Base-by-base conservation (phyloP, 2,113 vertebrate genomes). In the Heptranchias perlo region DNA sequence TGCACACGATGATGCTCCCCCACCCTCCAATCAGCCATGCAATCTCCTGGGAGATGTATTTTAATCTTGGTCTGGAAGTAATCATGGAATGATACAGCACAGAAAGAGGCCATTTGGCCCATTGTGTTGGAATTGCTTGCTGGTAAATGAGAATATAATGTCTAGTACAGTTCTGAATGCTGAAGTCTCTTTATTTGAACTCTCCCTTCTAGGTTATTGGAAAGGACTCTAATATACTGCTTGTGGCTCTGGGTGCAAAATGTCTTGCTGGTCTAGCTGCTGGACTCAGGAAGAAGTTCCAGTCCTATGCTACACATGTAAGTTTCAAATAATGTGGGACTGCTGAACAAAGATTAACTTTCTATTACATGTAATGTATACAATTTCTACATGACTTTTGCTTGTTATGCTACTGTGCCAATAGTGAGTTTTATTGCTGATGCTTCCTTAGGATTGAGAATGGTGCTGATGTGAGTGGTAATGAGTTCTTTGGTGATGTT, bases 231-330 rank as follows among this genome's bases (percentile, higher is more conserved):
- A 99, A 99, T 96, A 99, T 99, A 65, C 99, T 99, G 99, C 98
- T 99, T 96, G 99, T 99, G 97, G 97, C 98, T 73, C 96, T 99
- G 97, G 99, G 99, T 96, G 99, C 99, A 96, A 99, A 99, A 98
- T 99, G 99, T 97, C 97, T 99, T 96, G 98, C 99, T 96, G 98
- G 97, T 84, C 96, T 99, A 96, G 99, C 99, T 96, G 0, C 98
- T 96, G 99, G 99, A 16, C 98, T 99, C 96, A 98, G 99, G 96
- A 99, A 99, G 98, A 99, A 99, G 97, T 99, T 99, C 98, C 99
- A 99, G 96, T 98, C 98, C 73, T 99, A 99, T 97, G 98, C 99
- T 96, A 98, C 98, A 97, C 98, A 98, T 96, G 99, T 99, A 97
- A 98, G 99, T 98, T 95, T 95, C 61, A 94, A 69, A 91, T 58